phyloP scores from a whole-genome alignment of 2,888 invertebrate species.

The Drosophila heteroneura region DNA sequence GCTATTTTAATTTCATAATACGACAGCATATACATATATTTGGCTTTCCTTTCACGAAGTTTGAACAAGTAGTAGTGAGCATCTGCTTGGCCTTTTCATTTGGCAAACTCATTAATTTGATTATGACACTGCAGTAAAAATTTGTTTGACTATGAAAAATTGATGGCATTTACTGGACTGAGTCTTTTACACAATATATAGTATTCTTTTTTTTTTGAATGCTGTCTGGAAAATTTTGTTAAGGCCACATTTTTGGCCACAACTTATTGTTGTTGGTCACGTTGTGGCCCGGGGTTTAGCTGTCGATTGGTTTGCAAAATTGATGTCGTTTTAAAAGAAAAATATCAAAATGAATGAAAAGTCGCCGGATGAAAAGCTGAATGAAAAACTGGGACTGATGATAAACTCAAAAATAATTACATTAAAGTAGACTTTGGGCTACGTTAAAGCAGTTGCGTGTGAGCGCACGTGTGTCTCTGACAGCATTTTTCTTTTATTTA shows the following conservation, averaged over 20 bases:
- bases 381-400: slow-evolving; percentile 66
- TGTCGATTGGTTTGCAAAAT: slow-evolving; percentile 42
- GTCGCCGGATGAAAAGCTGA: slow-evolving; percentile 38
- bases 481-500: slow-evolving; percentile 17
- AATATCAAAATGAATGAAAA: slow-evolving; percentile 56
- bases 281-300: slow-evolving; percentile 2
- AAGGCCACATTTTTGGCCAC: slow-evolving; percentile 46
- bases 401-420: slow-evolving; percentile 78
- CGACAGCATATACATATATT: slow-evolving; percentile 18
- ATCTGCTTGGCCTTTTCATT: slow-evolving; percentile 27
- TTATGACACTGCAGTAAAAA: slow-evolving; percentile 69
- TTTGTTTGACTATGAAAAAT: slow-evolving; percentile 60
- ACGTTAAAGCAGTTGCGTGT: slow-evolving; percentile 19
- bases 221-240: slow-evolving; percentile 55
- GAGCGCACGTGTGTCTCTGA: slow-evolving; percentile 15
- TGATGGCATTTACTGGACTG: slow-evolving; percentile 48
- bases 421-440: slow-evolving; percentile 47
- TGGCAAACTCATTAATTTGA: slow-evolving; percentile 63
- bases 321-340: slow-evolving; percentile 63
- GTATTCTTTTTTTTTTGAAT: slow-evolving; percentile 11
- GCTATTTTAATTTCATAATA: slow-evolving; percentile 24
- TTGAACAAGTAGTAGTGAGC: not conserved
- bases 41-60: not conserved
- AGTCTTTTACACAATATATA: slow-evolving; percentile 29
- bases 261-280: slow-evolving; percentile 42